Evolutionary conservation across 2,888 invertebrate species (phyloP), one percentile per base, ranked within the genome.

Genomic region (Xestia c-nigrum): DNA sequence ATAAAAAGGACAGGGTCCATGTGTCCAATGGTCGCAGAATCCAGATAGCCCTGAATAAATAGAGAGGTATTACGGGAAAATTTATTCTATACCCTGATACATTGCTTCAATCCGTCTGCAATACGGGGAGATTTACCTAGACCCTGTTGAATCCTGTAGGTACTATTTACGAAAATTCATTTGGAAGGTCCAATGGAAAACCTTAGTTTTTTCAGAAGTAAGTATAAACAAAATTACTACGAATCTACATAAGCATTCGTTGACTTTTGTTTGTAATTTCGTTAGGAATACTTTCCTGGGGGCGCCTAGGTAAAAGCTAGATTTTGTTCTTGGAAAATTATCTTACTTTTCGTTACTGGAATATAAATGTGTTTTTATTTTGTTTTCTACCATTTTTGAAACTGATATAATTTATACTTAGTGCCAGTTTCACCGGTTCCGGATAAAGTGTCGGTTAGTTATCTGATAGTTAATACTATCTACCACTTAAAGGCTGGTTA

Each of bases 21-120:
- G 52, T 72, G 71, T 79, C 75, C 81, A 78, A 85, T 74, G 57
- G 46, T 72, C 70, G 46, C 50, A 24, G 52, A 50, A 69, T 47
- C 38, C 72, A 74, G 67, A 76, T 74, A 68, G 50, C 68, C 66
- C 74, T 74, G 67, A 78, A 87, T 81, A 81, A 85, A 81, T 69
- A 71, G 64, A n/a, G 31, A 67, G 70, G 72, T 74, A 78, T 80
- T 78, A 76, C 61, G 12, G 14, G 43, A 57, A 64, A 81, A 84
- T 87, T 67, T 84, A 78, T 86, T 84, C 67, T 43, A 57, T 38
- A 31, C 47, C 64, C 72, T 78, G 69, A 87, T 76, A 79, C 74
- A 86, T 87, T 76, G 72, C 67, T 38, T 12, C 40, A 74, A 76
- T 85, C 74, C 69, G 46, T 74, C 74, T 66, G 63, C 65, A 67